Base-by-base conservation (phyloP, 2,888 invertebrate genomes). In the Himalopsyche japonica region DNA sequence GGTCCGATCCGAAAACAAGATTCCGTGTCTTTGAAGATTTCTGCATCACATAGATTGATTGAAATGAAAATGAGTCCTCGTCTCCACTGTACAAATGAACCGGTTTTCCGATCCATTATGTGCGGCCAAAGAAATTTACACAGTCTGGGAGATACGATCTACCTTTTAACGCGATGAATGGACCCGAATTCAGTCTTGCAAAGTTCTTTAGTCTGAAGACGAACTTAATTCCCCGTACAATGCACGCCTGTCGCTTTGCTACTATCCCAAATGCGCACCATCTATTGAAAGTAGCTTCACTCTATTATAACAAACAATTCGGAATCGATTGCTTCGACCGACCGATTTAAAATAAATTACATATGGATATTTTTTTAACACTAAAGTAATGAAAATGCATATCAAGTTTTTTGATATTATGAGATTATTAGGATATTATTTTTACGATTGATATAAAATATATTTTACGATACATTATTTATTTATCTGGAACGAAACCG, bases 71-170 rank as follows among this genome's bases (percentile, higher is more conserved):
- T 43, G 82, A 82, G 64, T 79, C 79, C 64, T 34, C 77, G 57
- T 20, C 48, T 20, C 78, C 27, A n/a, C 27, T 43, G 64, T 77
- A 82, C 82, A 79, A 79, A 79, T 79, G 79, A 79, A 82, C 57
- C 82, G 82, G 78, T 82, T 79, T 79, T 37, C 79, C 37, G 43
- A 47, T 70, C 79, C 82, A 82, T 82, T 82, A 78, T 79, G 77
- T 49, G 34, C 81, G 48, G 76, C 34, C 77, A 34, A 43, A 77
- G 77, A 77, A 43, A 34, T 43, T 77, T 77, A 77, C 43, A 77
- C 43, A 77, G 37, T 49, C 70, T 37, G 37, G 5, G n/a, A 82
- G 82, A 82, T 82, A 79, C 27, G 43, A 82, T 82, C 82, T 82
- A 48, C 78, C 82, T 82, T 82, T 79, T 82, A 47, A 57, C 49